Evolutionary conservation across 2,113 vertebrate genomes (phyloP).

Genomic region (Potamarius usumacintae): DNA sequence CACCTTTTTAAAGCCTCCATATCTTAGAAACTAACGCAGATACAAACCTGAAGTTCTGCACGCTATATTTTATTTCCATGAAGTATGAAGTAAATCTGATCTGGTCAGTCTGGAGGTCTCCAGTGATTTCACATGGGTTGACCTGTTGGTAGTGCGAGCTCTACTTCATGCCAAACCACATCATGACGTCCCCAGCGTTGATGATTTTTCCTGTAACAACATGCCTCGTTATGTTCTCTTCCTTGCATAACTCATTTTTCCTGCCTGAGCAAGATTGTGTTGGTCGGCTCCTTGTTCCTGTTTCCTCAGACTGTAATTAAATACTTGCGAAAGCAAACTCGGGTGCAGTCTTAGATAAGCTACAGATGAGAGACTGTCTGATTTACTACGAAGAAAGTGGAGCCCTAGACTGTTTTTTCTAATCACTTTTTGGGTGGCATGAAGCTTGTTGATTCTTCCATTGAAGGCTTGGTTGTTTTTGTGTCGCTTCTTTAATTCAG

Average conservation of each 20-base stretch:
- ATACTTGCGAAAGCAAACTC: not conserved
- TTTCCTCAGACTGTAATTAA: conserved; percentile 19
- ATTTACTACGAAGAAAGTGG: not conserved
- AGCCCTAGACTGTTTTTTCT: not conserved
- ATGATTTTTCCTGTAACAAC: not conserved
- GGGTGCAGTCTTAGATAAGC: not conserved
- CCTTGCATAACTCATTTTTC: conserved; percentile 3
- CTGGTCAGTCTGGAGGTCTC: not conserved
- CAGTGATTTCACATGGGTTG: not conserved
- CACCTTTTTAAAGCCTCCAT: too few relatives aligned
- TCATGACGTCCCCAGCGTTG: too few relatives aligned
- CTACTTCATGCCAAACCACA: not conserved
- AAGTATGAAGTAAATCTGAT: not conserved
- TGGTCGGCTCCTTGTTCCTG: conserved; percentile 11
- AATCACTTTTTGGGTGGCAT: not conserved
- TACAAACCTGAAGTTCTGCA: not conserved
- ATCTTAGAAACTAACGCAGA: not conserved
- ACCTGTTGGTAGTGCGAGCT: not conserved
- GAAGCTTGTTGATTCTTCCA: not conserved
- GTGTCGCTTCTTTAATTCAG: not conserved
- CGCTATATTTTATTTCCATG: not conserved
- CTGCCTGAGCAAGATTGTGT: conserved; percentile 22
- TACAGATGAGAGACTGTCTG: not conserved
- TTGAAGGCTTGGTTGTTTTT: not conserved
- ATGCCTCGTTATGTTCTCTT: not conserved